These are phyloP conservation scores for Amblyopsis hoosieri DNA, from an alignment of 2,797 vertebrate genomes.

Conservation along the genomic window DNA sequence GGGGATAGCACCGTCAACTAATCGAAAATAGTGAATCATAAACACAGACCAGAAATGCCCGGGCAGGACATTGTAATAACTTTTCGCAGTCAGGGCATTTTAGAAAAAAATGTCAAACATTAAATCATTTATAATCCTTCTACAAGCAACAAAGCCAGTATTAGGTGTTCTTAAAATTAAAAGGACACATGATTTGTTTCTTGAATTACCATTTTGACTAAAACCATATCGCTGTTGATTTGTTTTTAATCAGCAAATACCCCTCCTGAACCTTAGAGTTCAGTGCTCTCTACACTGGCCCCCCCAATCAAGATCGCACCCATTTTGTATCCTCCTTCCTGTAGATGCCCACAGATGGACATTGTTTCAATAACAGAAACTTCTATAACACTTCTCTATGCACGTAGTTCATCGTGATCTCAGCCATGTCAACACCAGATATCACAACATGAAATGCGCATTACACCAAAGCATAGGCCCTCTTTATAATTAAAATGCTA, in stretches of 20 bases:
- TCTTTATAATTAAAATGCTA: neutral
- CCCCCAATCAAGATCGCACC: too few relatives aligned
- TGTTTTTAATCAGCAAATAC: too few relatives aligned
- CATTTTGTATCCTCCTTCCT: too few relatives aligned
- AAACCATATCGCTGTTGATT: neutral
- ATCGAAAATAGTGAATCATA: constrained; percentile 73
- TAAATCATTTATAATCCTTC: neutral
- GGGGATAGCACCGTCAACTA: constrained; percentile 62
- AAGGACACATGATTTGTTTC: neutral
- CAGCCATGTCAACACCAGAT: too few relatives aligned
- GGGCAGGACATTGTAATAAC: constrained; percentile 17
- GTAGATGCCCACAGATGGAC: too few relatives aligned
- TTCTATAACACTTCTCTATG: too few relatives aligned
- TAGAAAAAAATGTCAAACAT: neutral
- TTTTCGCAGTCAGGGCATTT: constrained; percentile 14
- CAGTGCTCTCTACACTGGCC: too few relatives aligned
- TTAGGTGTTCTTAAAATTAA: neutral
- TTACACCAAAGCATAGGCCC: neutral
- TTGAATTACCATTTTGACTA: neutral
- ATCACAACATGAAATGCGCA: neutral
- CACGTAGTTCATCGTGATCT: too few relatives aligned
- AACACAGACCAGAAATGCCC: constrained; percentile 52
- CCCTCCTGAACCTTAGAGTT: too few relatives aligned
- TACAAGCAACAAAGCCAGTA: neutral
- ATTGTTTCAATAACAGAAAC: too few relatives aligned